A percentile compares a stretch with the other conserved stretches of the same genome.
Evolutionary conservation across 1,140 invertebrate species (phyloP).

Genomic region (Lerema accius): DNA sequence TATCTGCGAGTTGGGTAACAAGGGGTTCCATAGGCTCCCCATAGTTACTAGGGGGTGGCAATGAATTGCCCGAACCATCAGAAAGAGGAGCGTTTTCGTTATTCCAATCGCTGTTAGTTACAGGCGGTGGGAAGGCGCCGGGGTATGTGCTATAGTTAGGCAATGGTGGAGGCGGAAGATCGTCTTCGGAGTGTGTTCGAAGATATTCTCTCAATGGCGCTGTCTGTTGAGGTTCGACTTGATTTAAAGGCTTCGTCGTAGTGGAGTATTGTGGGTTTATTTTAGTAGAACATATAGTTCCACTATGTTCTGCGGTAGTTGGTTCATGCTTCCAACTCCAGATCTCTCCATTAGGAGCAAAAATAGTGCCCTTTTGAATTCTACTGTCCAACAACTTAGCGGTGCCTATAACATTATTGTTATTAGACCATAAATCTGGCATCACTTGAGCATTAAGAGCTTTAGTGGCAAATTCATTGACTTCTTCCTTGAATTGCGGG

Average conservation of each 20-base stretch:
- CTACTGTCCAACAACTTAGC: constrained; percentile 70
- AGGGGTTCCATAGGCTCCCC: constrained; percentile 62
- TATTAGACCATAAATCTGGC: constrained; percentile 68
- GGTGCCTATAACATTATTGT: constrained; percentile 74
- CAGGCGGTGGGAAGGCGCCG: constrained; percentile 44
- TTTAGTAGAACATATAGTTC: constrained; percentile 73
- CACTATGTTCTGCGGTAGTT: constrained; percentile 69
- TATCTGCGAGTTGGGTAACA: constrained; percentile 65
- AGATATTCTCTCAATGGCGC: constrained; percentile 71
- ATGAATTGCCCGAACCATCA: constrained; percentile 47
- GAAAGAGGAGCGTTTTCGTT: constrained; percentile 48
- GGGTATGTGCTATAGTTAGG: constrained; percentile 81
- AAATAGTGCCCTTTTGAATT: constrained; percentile 80
- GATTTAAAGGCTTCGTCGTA: constrained; percentile 69
- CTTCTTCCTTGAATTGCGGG: constrained; percentile 82
- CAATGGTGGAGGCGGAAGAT: constrained; percentile 68
- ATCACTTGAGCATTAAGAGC: constrained; percentile 78
- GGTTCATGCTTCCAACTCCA: constrained; percentile 81
- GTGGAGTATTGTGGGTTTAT: constrained; percentile 76
- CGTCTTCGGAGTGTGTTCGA: constrained; percentile 68
- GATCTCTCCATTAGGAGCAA: constrained; percentile 80
- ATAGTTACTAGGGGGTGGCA: constrained; percentile 44
- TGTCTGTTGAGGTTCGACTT: constrained; percentile 75
- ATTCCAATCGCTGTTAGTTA: constrained; percentile 46
- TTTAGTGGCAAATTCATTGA: constrained; percentile 80